Percentiles rank a stretch among this genome's conserved stretches.
These are phyloP conservation scores for Cabera pusaria DNA, from an alignment of 2,888 invertebrate genomes.

Conservation along the genomic window DNA sequence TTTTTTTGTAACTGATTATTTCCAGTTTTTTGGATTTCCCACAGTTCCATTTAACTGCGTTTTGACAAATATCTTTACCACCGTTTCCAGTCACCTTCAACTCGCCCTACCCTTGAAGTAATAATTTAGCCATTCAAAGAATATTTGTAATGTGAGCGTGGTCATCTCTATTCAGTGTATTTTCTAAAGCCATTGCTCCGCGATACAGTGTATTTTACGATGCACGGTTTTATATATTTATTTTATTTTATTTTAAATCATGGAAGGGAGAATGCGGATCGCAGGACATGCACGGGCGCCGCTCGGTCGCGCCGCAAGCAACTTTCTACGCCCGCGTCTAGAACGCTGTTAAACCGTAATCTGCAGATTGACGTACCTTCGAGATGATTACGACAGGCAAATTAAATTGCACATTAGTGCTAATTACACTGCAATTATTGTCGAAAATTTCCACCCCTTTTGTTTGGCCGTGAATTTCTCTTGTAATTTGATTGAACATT, in stretches of 20 bases:
- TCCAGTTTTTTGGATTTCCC: conserved; percentile 23
- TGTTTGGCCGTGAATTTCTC: conserved; percentile 38
- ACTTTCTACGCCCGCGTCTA: conserved; percentile 82
- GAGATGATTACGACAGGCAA: conserved; percentile 74
- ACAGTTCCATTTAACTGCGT: conserved; percentile 19
- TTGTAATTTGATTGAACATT: conserved; percentile 12
- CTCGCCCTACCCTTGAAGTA: conserved; percentile 7
- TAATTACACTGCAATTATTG: conserved; percentile 55
- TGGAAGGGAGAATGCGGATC: conserved; percentile 75
- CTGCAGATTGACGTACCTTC: conserved; percentile 78
- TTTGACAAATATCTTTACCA: conserved; percentile 10
- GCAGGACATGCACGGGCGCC: conserved; percentile 80
- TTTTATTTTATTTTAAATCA: conserved; percentile 69
- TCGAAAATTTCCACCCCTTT: conserved; percentile 40
- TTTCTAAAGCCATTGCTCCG: conserved; percentile 50
- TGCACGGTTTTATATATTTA: conserved; percentile 58
- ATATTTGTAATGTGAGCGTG: conserved; percentile 4
- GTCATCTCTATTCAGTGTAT: conserved; percentile 57
- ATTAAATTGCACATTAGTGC: conserved; percentile 70
- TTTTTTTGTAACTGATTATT: conserved; percentile 21
- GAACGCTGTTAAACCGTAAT: conserved; percentile 80
- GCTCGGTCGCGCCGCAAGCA: conserved; percentile 77
- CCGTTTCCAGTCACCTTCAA: conserved; percentile 12
- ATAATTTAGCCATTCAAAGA: conserved; percentile 1
- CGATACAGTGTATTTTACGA: conserved; percentile 67